Evolutionary conservation across 1,140 invertebrate genomes (phyloP).

Genomic region (Leptinotarsa lineolata): DNA sequence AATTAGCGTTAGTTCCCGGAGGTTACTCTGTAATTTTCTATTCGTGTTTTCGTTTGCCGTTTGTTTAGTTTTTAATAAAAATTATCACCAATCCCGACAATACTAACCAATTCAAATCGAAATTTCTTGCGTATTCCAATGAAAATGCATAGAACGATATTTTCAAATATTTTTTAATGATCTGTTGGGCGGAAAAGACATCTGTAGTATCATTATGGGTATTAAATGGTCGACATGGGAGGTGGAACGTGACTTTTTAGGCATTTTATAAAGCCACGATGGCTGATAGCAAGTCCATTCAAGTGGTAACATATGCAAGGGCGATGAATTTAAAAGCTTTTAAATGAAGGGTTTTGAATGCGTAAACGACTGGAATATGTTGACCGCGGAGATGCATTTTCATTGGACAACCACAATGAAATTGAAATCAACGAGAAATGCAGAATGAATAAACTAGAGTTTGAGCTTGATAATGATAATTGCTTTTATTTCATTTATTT

Average conservation of each 20-base stretch:
- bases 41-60: too few relatives aligned
- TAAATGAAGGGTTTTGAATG: slow-evolving; percentile 12
- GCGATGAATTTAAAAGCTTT: slow-evolving; percentile 16
- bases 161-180: slow-evolving; percentile 6
- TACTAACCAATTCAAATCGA: neutral
- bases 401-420: too few relatives aligned
- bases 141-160: neutral
- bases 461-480: too few relatives aligned
- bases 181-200: slow-evolving; percentile 16
- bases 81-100: too few relatives aligned
- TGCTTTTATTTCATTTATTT: too few relatives aligned
- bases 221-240: slow-evolving; percentile 22
- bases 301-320: slow-evolving; percentile 22
- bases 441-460: too few relatives aligned
- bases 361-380: neutral
- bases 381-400: too few relatives aligned
- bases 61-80: too few relatives aligned
- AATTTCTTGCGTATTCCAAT: neutral
- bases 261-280: slow-evolving; percentile 20
- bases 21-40: too few relatives aligned
- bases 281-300: slow-evolving; percentile 19
- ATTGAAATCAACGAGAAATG: too few relatives aligned
- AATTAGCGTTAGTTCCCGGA: too few relatives aligned
- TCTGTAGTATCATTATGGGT: slow-evolving; percentile 17
- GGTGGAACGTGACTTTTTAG: slow-evolving; percentile 31